Evolutionary conservation across 2,888 invertebrate genomes (phyloP), one percentile per base, ranked within the genome.

Genomic region (Calephelis perditalis): DNA sequence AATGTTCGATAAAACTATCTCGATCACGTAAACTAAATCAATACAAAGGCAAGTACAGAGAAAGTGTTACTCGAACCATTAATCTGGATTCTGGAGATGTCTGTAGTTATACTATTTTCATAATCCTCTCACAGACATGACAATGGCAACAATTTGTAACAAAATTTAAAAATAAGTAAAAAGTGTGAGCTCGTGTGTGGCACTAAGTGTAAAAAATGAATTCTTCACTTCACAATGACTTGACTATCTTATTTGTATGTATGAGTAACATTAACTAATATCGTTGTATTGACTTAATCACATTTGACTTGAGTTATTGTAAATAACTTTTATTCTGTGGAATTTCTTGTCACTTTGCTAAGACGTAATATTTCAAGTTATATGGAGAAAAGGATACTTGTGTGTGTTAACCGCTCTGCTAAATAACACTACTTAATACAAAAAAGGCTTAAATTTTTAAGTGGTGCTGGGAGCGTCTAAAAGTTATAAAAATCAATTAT

Each of bases 211-310:
- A 57, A 63, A 64, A 61, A 58, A 59, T 62, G 52, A n/a, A 61
- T 59, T 59, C 59, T 57, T 63, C 57, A 55, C 58, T 63, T 63
- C 57, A 66, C 63, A 64, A 63, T 62, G 64, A 64, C 62, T 56
- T 59, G 57, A 56, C 62, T 66, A 57, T 61, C 62, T 61, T 74
- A 69, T 67, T 80, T 75, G 12, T 56, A 56, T 15, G 75, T 76
- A 74, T 74, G 73, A 70, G 71, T 72, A 71, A 70, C 69, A 44
- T 56, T 72, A 68, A 73, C 73, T 65, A 70, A 69, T 69, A 65
- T 67, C 44, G 44, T 68, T 70, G 68, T 68, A 70, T 68, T 69
- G 72, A 68, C 72, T 68, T 70, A 69, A 65, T 78, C 73, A 77
- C 15, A 12, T 56, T 56, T 56, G 56, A 56, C 43, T 11, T 11